phyloP scores from a whole-genome alignment of 2,888 invertebrate genomes.

The Drosophila vallismaia region DNA sequence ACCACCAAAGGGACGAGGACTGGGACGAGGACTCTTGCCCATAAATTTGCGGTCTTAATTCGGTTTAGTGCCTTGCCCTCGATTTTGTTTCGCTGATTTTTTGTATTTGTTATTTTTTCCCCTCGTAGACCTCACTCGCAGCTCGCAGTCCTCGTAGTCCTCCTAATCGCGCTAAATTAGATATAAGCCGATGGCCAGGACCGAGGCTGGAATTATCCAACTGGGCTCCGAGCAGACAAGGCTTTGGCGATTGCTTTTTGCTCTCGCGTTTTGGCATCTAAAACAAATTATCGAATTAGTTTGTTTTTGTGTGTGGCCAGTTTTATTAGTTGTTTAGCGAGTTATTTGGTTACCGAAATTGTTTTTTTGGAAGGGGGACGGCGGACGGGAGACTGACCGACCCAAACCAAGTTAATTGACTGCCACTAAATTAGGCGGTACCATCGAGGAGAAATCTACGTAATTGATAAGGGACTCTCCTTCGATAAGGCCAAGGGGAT shows the following conservation, averaged over 20 bases:
- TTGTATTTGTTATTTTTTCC: not conserved
- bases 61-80: constrained; percentile 56
- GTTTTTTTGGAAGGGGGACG: constrained; percentile 15
- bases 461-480: constrained; percentile 23
- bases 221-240: constrained; percentile 7
- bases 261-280: constrained; percentile 23
- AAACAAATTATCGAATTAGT: constrained; percentile 72
- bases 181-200: constrained; percentile 36
- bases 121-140: not conserved
- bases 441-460: constrained; percentile 22
- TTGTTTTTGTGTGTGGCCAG: constrained; percentile 53
- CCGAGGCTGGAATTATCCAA: constrained; percentile 15
- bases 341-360: constrained; percentile 65
- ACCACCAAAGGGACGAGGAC: constrained; percentile 14
- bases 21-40: constrained; percentile 31
- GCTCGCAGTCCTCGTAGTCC: not conserved
- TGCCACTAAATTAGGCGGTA: constrained; percentile 17
- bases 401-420: constrained; percentile 34
- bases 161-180: constrained; percentile 46
- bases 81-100: constrained; percentile 42
- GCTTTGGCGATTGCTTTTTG: constrained; percentile 49
- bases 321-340: constrained; percentile 65
- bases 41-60: constrained; percentile 69
- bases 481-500: constrained; percentile 4
- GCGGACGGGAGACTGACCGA: not conserved